Percentiles rank a stretch among this genome's conserved stretches.
phyloP scores from a whole-genome alignment of 2,113 vertebrate species.

The Ursus arctos region DNA sequence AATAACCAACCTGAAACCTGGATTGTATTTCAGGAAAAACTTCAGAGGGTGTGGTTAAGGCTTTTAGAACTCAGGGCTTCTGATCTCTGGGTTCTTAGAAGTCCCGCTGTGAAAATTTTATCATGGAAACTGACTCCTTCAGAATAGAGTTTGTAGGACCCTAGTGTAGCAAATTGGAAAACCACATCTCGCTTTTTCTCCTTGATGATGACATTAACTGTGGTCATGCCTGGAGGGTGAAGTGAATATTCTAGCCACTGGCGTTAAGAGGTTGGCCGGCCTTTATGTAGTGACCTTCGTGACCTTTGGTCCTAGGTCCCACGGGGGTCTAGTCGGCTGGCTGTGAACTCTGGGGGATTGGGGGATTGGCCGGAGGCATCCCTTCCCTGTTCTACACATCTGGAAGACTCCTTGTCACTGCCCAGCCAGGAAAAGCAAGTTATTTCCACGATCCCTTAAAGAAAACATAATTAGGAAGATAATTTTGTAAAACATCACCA shows the following conservation, averaged over 20 bases:
- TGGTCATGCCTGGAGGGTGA: background rate
- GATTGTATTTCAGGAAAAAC: constrained; percentile 22
- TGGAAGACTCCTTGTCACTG: background rate
- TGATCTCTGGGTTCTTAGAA: background rate
- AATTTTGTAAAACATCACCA: constrained; percentile 21
- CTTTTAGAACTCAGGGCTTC: constrained; percentile 35
- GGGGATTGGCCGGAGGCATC: background rate
- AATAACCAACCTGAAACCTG: constrained; percentile 33
- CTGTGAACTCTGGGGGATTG: background rate
- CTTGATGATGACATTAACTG: background rate
- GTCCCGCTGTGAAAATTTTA: background rate
- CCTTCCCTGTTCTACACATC: background rate
- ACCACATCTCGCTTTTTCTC: background rate
- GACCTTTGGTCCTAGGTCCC: background rate
- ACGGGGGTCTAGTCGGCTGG: background rate
- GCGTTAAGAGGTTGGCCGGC: background rate
- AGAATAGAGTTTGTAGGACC: constrained; percentile 12
- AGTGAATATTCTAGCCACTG: constrained; percentile 20
- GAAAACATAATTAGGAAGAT: constrained; percentile 14
- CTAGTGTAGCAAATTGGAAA: constrained; percentile 8
- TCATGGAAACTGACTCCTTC: background rate
- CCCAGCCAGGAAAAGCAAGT: constrained; percentile 24
- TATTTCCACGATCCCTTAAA: background rate
- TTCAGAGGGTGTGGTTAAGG: background rate
- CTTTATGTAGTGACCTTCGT: constrained; percentile 13